These are phyloP conservation scores for Enhydra lutris DNA, from an alignment of 2,113 vertebrate species.

Conservation along the genomic window DNA sequence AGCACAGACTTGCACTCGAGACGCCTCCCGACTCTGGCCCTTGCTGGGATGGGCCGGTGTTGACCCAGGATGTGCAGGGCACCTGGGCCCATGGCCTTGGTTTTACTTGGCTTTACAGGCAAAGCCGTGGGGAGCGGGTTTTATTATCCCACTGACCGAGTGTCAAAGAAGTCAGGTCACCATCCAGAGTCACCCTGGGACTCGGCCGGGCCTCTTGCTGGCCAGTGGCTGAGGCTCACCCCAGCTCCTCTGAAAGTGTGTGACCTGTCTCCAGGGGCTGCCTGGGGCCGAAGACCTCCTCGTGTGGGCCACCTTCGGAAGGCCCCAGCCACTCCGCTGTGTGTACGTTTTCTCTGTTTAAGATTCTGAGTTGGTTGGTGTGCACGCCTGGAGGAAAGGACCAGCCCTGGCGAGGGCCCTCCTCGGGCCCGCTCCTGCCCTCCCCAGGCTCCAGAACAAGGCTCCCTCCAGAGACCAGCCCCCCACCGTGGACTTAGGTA, in stretches of 20 bases:
- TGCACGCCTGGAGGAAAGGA: conserved; percentile 81
- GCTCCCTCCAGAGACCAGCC: not conserved
- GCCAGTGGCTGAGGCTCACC: not conserved
- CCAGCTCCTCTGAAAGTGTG: accelerated
- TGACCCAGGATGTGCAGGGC: accelerated
- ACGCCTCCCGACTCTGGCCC: not conserved
- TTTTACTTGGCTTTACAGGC: no score
- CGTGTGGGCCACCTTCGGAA: accelerated
- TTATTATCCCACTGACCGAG: not conserved
- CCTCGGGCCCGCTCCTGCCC: conserved; percentile 71
- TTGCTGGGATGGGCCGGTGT: accelerated
- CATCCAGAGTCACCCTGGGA: accelerated
- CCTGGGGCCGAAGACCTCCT: accelerated
- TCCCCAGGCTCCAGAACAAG: not conserved
- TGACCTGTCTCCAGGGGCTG: not conserved
- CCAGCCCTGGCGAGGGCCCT: conserved; percentile 74
- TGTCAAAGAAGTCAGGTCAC: not conserved
- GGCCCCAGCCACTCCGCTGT: accelerated
- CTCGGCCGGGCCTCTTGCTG: not conserved
- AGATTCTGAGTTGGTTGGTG: conserved; percentile 62
- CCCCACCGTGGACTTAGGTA: conserved; percentile 45
- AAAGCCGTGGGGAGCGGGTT: not conserved
- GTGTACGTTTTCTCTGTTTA: conserved; percentile 34
- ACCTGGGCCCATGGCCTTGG: not conserved
- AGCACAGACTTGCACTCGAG: not conserved